Evolutionary conservation across 2,113 vertebrate species (phyloP).

Genomic region (Bubalus kerabau): DNA sequence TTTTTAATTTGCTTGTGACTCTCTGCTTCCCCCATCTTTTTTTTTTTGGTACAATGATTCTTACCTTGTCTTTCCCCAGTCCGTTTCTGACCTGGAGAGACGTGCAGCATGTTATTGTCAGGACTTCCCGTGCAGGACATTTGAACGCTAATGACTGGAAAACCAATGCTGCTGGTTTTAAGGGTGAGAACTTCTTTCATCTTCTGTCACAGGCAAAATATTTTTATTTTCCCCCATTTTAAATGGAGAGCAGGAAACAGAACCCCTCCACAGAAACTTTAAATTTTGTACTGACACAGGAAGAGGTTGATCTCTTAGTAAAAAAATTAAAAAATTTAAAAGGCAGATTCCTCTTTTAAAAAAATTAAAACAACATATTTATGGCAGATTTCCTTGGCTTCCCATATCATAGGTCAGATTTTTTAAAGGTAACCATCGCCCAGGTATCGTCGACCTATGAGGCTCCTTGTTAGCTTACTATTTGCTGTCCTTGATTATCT

Average conservation of each 20-base stretch:
- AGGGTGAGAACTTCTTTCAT: conserved; percentile 87
- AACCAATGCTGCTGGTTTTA: conserved; percentile 98
- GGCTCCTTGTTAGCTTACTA: neutral
- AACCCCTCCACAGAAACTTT: conserved; percentile 42
- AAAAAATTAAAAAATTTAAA: neutral
- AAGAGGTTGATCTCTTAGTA: conserved; percentile 40
- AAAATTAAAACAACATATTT: neutral
- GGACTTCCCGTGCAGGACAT: conserved; percentile 96
- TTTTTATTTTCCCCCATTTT: conserved; percentile 69
- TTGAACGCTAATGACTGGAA: conserved; percentile 99
- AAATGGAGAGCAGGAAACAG: conserved; percentile 54
- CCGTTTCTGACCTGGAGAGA: conserved; percentile 96
- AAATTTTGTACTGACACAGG: conserved; percentile 39
- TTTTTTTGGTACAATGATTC: conserved; percentile 72
- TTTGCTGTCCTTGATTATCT: conserved; percentile 32
- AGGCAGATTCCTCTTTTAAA: neutral
- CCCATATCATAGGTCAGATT: conserved; percentile 35
- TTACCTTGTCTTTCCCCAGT: conserved; percentile 83
- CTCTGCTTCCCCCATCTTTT: conserved; percentile 70
- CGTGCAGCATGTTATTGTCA: conserved; percentile 98
- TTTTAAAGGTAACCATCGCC: conserved; percentile 16
- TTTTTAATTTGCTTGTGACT: conserved; percentile 69
- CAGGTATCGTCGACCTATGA: neutral
- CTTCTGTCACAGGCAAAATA: conserved; percentile 66
- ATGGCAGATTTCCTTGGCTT: conserved; percentile 33